Conservation (phyloP, 2,113 vertebrate species). For the Oostethus manadensis region DNA sequence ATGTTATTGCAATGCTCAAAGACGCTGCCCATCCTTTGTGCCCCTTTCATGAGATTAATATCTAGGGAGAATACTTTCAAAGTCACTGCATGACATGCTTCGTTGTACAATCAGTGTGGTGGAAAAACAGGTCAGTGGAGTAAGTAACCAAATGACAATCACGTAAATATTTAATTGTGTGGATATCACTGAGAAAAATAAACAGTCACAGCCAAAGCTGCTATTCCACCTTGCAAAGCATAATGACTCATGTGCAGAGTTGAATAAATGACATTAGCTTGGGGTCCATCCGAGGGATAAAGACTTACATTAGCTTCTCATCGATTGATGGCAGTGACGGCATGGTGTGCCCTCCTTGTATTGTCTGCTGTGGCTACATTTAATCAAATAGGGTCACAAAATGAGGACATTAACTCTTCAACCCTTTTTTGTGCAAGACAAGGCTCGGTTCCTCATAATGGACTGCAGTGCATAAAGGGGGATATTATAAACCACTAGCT, state of each 20-base stretch:
- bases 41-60: slow-evolving; percentile 30
- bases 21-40: slow-evolving; percentile 4
- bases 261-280: slow-evolving; percentile 49
- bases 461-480: slow-evolving; percentile 31
- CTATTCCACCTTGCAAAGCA: slow-evolving; percentile 28
- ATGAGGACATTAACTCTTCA: slow-evolving; percentile 53
- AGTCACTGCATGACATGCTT: slow-evolving; percentile 3
- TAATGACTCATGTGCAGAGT: slow-evolving; percentile 35
- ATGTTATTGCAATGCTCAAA: slow-evolving; percentile 33
- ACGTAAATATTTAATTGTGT: slow-evolving; percentile 40
- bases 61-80: background rate
- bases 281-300: slow-evolving; percentile 58
- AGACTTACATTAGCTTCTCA: slow-evolving; percentile 55
- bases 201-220: slow-evolving; percentile 27
- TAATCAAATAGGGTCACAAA: slow-evolving; percentile 50
- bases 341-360: background rate
- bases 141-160: slow-evolving; percentile 40
- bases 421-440: slow-evolving; percentile 38
- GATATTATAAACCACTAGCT: slow-evolving; percentile 40
- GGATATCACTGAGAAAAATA: slow-evolving; percentile 25
- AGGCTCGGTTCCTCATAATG: slow-evolving; percentile 31
- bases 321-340: slow-evolving; percentile 27
- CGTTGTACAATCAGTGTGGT: slow-evolving; percentile 2
- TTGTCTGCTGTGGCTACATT: slow-evolving; percentile 26
- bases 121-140: slow-evolving; percentile 11